Base-by-base conservation (phyloP, 37 sponge, comb jelly and placozoan species). In the Ianthella basta region DNA sequence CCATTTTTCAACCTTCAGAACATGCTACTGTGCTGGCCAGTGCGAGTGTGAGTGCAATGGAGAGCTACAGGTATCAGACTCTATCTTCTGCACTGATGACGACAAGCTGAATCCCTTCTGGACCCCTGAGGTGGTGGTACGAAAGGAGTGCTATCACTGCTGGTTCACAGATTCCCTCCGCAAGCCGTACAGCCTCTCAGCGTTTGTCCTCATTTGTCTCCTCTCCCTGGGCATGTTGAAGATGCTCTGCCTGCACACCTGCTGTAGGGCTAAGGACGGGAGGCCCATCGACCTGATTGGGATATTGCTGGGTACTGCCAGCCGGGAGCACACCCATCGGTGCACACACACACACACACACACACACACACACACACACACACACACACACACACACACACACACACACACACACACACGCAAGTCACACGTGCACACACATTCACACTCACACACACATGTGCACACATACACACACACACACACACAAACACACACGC, bases 151-250 rank as follows among this genome's bases (percentile, higher is more conserved):
- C 73, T 80, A 84, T 80, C 80, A 90, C 74, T 94, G 94, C 66
- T 94, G 94, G 94, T 73, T 94, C 60, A 90, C 88, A 13, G 85
- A 86, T 50, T 68, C 91, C 59, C 75, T 94, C 80, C 85, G 83
- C 56, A 72, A 87, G 60, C 94, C 94, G 0, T 35, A 59, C 82
- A 87, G 60, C 27, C 59, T 55, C 19, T 55, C 88, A 24, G 88
- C 85, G 30, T 40, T 85, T 14, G 65, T 80, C 0, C 60, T 90
- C 20, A 33, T 85, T 30, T 24, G 85, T 35, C 80, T 94, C 27
- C 83, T 94, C 63, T 21, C 55, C 32, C 80, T 94, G 64, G 91
- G 94, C 29, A 94, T 94, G 94, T 10, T 54, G 25, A 94, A 94
- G 89, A 82, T 94, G 94, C 86, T 94, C 35, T 85, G 72, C 41